Percentiles rank a stretch among this genome's conserved stretches.
Conservation (phyloP, 2,888 invertebrate species). For the Pterostichus madidus region DNA sequence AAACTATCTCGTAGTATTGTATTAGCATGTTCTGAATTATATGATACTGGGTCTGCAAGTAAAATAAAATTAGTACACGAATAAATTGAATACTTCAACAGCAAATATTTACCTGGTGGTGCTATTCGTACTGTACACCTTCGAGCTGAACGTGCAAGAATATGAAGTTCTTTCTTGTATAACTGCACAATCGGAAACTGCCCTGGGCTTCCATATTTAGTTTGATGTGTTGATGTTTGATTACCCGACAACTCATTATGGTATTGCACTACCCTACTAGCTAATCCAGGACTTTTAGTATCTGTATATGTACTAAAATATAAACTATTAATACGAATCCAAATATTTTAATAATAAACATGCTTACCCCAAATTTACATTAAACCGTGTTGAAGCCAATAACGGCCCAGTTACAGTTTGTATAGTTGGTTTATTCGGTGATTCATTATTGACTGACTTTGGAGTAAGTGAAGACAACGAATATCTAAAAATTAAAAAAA, state of each 20-base stretch:
- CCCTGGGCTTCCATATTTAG: constrained; percentile 76
- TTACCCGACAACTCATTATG: constrained; percentile 74
- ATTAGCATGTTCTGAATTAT: constrained; percentile 57
- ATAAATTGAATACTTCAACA: not conserved
- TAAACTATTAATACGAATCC: not conserved
- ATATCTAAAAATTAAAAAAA: constrained; percentile 69
- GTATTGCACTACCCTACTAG: constrained; percentile 78
- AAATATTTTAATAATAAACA: constrained; percentile 14
- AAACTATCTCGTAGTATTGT: constrained; percentile 64
- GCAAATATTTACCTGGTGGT: constrained; percentile 71
- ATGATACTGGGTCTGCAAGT: constrained; percentile 55
- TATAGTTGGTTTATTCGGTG: constrained; percentile 71
- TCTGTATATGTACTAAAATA: constrained; percentile 76
- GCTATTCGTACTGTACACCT: constrained; percentile 73
- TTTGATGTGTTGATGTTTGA: constrained; percentile 73
- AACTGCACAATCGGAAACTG: constrained; percentile 79
- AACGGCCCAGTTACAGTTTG: constrained; percentile 77
- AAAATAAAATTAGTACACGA: constrained; percentile 1
- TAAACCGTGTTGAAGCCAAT: constrained; percentile 77
- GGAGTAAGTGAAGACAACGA: constrained; percentile 73
- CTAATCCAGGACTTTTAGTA: constrained; percentile 78
- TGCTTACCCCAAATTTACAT: constrained; percentile 77
- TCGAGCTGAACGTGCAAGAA: constrained; percentile 72
- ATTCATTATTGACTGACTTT: constrained; percentile 70
- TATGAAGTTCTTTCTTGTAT: constrained; percentile 76